A percentile compares a stretch with the other conserved stretches of the same genome.
These are phyloP conservation scores for Entelurus aequoreus DNA, from an alignment of 2,113 vertebrate genomes.

Conservation along the genomic window DNA sequence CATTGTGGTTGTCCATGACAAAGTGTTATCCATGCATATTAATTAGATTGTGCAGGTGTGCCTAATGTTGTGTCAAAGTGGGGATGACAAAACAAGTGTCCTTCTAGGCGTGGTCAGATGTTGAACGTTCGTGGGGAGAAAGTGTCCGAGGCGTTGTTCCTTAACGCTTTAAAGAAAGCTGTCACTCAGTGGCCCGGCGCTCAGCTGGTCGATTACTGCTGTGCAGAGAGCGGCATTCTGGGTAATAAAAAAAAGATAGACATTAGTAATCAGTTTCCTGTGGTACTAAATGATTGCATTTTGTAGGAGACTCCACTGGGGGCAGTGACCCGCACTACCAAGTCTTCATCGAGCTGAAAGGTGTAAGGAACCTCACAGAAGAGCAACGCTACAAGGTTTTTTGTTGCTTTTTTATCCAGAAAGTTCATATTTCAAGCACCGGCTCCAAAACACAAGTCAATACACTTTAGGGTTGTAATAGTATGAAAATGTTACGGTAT, in stretches of 20 bases:
- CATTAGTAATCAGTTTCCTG: background rate
- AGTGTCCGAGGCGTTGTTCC: constrained; percentile 76
- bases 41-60: background rate
- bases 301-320: constrained; percentile 74
- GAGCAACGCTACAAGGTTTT: constrained; percentile 84
- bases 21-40: background rate
- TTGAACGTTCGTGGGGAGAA: constrained; percentile 84
- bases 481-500: no score
- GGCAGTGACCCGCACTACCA: constrained; percentile 85
- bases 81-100: background rate
- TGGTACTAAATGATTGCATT: background rate
- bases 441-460: no score
- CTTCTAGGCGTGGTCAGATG: constrained; percentile 73
- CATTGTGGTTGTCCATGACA: background rate
- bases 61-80: background rate
- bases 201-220: constrained; percentile 82
- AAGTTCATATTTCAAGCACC: no score
- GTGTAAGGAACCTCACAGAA: constrained; percentile 84
- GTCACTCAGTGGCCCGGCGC: constrained; percentile 81
- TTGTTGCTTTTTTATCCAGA: no score
- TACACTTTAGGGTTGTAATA: no score
- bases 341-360: constrained; percentile 85
- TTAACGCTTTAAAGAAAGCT: constrained; percentile 64
- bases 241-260: constrained; percentile 60
- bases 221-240: constrained; percentile 81